phyloP scores from a whole-genome alignment of 2,888 invertebrate genomes.

The Chironomus riparius region DNA sequence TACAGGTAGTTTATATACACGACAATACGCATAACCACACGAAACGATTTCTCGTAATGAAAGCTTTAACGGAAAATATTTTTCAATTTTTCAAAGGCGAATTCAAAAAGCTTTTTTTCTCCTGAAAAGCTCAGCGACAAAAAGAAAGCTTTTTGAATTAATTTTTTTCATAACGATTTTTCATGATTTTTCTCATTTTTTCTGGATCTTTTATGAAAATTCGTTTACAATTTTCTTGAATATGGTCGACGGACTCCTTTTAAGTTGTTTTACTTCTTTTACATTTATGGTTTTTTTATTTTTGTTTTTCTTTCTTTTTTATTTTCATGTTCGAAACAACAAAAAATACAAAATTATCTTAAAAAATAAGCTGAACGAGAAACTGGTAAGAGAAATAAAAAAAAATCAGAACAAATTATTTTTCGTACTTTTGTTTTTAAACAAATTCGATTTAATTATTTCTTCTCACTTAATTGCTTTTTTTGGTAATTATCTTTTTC shows the following conservation, averaged over 20 bases:
- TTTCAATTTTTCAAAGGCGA: not conserved
- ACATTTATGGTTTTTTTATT: not conserved
- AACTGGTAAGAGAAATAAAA: constrained; percentile 1
- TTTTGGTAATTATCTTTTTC: not conserved
- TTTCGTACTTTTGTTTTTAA: not conserved
- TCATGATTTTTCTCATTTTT: not conserved
- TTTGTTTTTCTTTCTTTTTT: constrained; percentile 9
- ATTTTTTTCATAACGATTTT: not conserved
- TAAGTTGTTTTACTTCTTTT: too few species aligned
- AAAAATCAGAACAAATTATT: not conserved
- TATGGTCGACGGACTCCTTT: too few species aligned
- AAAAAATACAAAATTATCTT: not conserved
- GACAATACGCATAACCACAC: not conserved
- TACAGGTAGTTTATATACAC: constrained; percentile 35
- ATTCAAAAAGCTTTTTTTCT: not conserved
- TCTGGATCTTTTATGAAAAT: not conserved
- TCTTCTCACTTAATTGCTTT: not conserved
- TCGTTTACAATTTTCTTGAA: not conserved
- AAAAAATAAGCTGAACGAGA: constrained; percentile 1
- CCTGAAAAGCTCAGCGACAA: not conserved
- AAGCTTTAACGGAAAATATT: not conserved
- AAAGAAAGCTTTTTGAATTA: not conserved
- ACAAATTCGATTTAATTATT: too few species aligned
- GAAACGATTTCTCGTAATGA: not conserved
- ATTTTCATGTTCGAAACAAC: constrained; percentile 24